Conservation (phyloP, 2,888 invertebrate genomes). For the Slavum lentiscoides region DNA sequence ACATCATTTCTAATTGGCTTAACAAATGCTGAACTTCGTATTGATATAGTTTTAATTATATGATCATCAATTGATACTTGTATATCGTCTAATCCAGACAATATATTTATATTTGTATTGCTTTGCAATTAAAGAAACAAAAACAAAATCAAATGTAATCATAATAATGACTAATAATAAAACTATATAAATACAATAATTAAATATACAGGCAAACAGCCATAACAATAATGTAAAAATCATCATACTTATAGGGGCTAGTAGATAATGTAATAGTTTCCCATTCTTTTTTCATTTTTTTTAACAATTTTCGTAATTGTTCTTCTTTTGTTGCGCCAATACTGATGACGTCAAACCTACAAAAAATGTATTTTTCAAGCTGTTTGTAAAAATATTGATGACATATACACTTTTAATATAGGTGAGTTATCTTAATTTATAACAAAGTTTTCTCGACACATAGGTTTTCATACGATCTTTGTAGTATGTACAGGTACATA, state of each 20-base stretch:
- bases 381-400: too few relatives aligned
- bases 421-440: too few relatives aligned
- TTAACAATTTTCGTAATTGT: slow-evolving; percentile 71
- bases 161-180: not conserved
- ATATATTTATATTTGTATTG: slow-evolving; percentile 73
- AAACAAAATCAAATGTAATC: not conserved
- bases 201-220: too few relatives aligned
- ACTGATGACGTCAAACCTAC: slow-evolving; percentile 74
- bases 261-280: slow-evolving; percentile 73
- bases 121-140: slow-evolving; percentile 62
- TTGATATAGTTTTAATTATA: slow-evolving; percentile 78
- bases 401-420: too few relatives aligned
- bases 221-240: not conserved
- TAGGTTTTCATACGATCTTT: too few relatives aligned
- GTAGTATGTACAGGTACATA: too few relatives aligned
- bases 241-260: slow-evolving; percentile 61
- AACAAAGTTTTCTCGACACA: too few relatives aligned
- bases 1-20: slow-evolving; percentile 74
- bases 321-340: slow-evolving; percentile 80
- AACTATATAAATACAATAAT: too few relatives aligned
- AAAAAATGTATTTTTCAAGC: slow-evolving; percentile 8
- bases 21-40: slow-evolving; percentile 84
- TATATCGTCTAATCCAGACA: slow-evolving; percentile 76
- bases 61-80: slow-evolving; percentile 81
- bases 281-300: slow-evolving; percentile 84